These are phyloP conservation scores for Hirtodrosophila duncani DNA, from an alignment of 2,888 invertebrate genomes.

Conservation along the genomic window DNA sequence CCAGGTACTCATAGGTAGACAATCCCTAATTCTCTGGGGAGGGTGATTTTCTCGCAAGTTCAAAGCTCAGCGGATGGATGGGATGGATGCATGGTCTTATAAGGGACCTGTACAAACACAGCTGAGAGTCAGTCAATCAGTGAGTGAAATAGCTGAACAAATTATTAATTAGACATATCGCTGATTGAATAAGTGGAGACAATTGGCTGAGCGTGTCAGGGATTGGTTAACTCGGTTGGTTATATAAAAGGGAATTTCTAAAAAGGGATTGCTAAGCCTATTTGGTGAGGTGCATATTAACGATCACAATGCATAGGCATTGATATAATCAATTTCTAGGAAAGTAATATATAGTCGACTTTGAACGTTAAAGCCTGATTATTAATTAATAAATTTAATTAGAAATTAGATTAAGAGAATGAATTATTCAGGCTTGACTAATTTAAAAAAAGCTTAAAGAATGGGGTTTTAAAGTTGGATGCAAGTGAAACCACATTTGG, in stretches of 20 bases:
- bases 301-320: no score
- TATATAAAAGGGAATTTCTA: neutral
- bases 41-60: neutral
- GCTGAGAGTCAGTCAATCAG: neutral
- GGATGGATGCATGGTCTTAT: no score
- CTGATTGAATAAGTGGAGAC: neutral
- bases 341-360: no score
- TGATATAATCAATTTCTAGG: no score
- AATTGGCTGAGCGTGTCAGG: neutral
- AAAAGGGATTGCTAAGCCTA: neutral
- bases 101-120: neutral
- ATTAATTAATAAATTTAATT: neutral
- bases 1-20: neutral
- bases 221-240: neutral
- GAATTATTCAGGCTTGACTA: no score
- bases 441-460: no score
- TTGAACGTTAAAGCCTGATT: neutral
- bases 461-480: no score
- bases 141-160: constrained; percentile 15
- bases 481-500: no score
- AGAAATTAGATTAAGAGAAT: neutral
- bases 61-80: no score
- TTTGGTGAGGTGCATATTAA: neutral
- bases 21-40: no score
- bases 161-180: constrained; percentile 15